Evolutionary conservation across 2,797 vertebrate genomes (phyloP).

Genomic region (Ceryle rudis): DNA sequence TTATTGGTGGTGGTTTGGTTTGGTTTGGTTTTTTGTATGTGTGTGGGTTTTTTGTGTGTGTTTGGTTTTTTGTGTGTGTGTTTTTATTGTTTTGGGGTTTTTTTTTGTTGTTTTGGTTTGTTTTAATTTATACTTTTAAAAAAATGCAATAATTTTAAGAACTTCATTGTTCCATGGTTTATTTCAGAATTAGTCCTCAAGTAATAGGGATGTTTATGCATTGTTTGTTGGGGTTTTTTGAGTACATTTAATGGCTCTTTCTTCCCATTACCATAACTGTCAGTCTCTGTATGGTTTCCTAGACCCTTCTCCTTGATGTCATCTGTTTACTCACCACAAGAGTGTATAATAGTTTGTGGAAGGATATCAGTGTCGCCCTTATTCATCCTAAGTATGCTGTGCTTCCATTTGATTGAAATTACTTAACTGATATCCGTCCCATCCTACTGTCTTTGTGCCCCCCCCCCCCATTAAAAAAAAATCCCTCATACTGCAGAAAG

Average conservation of each 20-base stretch:
- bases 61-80: no score
- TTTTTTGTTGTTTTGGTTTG: no score
- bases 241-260: neutral
- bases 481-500: neutral
- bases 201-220: neutral
- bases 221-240: accelerated
- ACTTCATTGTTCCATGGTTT: neutral
- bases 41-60: no score
- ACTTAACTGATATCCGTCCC: neutral
- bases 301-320: neutral
- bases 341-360: neutral
- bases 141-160: neutral
- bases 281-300: neutral
- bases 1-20: no score
- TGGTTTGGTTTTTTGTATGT: no score
- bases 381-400: neutral
- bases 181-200: neutral
- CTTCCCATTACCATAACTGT: neutral
- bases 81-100: no score
- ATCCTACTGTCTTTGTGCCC: neutral
- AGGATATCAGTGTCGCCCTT: neutral
- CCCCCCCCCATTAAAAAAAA: accelerated
- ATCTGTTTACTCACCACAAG: accelerated
- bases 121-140: neutral
- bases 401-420: neutral